Evolutionary conservation across 35 echinoderm and acorn worm genomes (phyloP).

Genomic region (Chiridota heheva): DNA sequence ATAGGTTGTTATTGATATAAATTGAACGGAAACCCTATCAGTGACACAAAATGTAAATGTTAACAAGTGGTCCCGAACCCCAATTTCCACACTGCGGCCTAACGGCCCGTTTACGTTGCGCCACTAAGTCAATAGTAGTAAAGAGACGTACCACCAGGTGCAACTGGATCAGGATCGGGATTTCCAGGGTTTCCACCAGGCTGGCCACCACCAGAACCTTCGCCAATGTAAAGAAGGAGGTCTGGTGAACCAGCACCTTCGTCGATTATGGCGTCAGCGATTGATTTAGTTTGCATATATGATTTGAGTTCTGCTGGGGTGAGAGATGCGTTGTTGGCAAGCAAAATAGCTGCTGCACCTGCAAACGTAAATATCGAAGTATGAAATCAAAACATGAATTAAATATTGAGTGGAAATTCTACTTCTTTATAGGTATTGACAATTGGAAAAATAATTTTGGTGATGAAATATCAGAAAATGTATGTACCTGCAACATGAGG

Average conservation of each 20-base stretch:
- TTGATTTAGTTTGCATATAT: slow-evolving; percentile 33
- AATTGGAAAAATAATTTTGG: too few species aligned
- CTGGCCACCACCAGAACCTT: slow-evolving; percentile 8
- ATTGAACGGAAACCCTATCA: too few species aligned
- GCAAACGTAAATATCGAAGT: background rate
- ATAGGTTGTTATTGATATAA: too few species aligned
- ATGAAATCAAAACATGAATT: too few species aligned
- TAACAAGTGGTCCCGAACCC: too few species aligned
- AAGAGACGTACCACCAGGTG: background rate
- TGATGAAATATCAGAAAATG: too few species aligned
- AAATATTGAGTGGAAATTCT: too few species aligned
- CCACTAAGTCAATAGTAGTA: background rate
- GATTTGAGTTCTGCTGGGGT: slow-evolving; percentile 22
- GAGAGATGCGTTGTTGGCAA: background rate
- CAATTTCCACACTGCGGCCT: too few species aligned
- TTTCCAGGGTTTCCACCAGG: slow-evolving; percentile 5
- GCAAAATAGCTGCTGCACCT: slow-evolving; percentile 68
- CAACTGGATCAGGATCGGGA: slow-evolving; percentile 4
- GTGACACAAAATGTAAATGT: too few species aligned
- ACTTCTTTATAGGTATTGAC: too few species aligned
- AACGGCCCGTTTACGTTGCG: background rate
- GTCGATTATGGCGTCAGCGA: slow-evolving; percentile 6
- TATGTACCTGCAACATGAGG: too few species aligned
- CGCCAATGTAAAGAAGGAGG: slow-evolving; percentile 59
- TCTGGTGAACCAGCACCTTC: slow-evolving; percentile 45